Base-by-base conservation (phyloP, 2,797 vertebrate species). In the Xenentodon cancila region DNA sequence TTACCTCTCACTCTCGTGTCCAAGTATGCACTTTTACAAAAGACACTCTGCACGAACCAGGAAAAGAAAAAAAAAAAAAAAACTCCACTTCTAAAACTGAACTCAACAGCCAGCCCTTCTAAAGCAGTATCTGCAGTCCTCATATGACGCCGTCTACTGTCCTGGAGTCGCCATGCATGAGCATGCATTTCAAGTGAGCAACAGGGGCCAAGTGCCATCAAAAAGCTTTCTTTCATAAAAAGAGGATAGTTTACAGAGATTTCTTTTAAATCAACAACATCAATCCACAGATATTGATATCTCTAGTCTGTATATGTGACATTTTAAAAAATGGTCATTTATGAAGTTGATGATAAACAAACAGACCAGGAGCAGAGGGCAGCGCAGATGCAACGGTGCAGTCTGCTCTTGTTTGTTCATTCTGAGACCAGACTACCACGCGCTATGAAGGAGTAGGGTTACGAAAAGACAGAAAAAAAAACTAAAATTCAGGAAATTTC, bases 321-420 rank as follows among this genome's bases (percentile, higher is more conserved):
- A 87, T 87, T 89, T 84, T 54, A 25, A 84, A 79, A 89, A 89
- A n/a, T n/a, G 84, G 85, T 89, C 79, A 69, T 5, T 3, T 75
- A 84, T 82, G 69, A n/a, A 72, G 73, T 59, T 75, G 72, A 64
- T 81, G 60, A 82, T 82, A 48, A 64, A 70, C 71, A 51, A 37
- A 67, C 62, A 77, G 71, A 69, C 77, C 13, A 19, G n/a, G 50
- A 79, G 72, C 43, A 71, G 44, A 75, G 45, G 19, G n/a, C n/a
- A n/a, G n/a, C n/a, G n/a, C n/a, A n/a, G n/a, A n/a, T n/a, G 48
- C 9, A 13, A 7, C 21, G 32, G 11, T 40, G 9, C 5, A 25
- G 25, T 25, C 25, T 25, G 25, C 25, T 25, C 3, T 3, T 3
- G 25, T 25, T 25, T 25, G 25, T 25, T 25, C 3, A 25, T 25